Evolutionary conservation across 2,888 invertebrate species (phyloP).

Genomic region (Cheilosia soror): DNA sequence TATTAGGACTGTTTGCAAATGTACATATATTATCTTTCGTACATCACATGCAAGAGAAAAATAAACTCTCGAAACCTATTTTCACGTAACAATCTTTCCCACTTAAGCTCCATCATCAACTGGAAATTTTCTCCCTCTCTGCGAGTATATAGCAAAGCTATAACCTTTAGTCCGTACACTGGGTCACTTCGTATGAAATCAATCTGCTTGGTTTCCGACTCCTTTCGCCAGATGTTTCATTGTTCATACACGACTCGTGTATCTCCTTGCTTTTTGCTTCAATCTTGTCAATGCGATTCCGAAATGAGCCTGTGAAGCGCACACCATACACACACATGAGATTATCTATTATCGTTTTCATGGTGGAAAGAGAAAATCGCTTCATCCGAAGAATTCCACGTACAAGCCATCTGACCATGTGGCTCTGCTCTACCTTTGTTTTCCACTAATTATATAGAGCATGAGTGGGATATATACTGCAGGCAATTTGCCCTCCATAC

Average conservation of each 20-base stretch:
- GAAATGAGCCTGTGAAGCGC: conserved; percentile 37
- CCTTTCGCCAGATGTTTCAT: conserved; percentile 54
- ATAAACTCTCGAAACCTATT: conserved; percentile 15
- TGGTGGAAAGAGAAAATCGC: conserved; percentile 50
- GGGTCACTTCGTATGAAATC: conserved; percentile 46
- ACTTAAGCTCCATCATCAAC: conserved; percentile 20
- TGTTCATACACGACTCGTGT: conserved; percentile 36
- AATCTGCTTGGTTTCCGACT: conserved; percentile 20
- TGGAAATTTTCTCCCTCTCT: conserved; percentile 19
- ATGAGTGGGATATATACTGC: background rate
- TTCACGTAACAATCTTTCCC: conserved; percentile 19
- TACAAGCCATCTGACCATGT: conserved; percentile 28
- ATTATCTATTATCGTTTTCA: conserved; percentile 9
- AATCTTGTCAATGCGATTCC: conserved; percentile 37
- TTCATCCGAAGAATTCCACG: conserved; percentile 22
- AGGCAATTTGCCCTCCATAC: conserved; percentile 33
- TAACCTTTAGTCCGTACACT: conserved; percentile 41
- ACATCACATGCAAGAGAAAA: background rate
- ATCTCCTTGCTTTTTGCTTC: conserved; percentile 7
- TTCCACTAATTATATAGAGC: conserved; percentile 11
- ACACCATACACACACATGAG: conserved; percentile 28
- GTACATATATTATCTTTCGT: too few relatives aligned
- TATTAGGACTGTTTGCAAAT: too few relatives aligned
- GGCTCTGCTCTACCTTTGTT: conserved; percentile 32
- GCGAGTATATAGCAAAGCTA: background rate